phyloP scores from a whole-genome alignment of 2,113 vertebrate genomes.

The Labeo catla region DNA sequence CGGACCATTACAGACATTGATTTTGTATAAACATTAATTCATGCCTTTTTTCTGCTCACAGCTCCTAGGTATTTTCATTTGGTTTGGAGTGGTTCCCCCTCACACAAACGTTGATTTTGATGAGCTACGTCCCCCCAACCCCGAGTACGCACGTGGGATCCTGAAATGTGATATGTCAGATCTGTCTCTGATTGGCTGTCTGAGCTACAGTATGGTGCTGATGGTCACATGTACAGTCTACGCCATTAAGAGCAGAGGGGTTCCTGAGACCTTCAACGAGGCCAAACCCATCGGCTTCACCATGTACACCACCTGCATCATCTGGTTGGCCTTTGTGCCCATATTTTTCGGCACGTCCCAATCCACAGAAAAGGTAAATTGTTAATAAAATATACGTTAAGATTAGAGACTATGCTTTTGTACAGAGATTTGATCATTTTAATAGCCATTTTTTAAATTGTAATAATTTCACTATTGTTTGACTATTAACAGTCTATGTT shows the following conservation, averaged over 20 bases:
- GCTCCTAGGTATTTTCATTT: slow-evolving; percentile 80
- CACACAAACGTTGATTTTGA: slow-evolving; percentile 88
- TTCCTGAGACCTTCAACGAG: slow-evolving; percentile 92
- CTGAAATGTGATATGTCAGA: slow-evolving; percentile 93
- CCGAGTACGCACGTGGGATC: slow-evolving; percentile 84
- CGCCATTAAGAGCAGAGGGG: slow-evolving; percentile 87
- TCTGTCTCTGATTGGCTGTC: slow-evolving; percentile 83
- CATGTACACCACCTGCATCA: slow-evolving; percentile 90
- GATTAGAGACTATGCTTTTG: neutral
- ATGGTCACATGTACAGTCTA: slow-evolving; percentile 92
- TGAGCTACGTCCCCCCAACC: slow-evolving; percentile 85
- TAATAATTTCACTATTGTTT: neutral
- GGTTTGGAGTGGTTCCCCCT: slow-evolving; percentile 84
- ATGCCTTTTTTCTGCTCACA: slow-evolving; percentile 48
- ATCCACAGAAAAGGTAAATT: slow-evolving; percentile 85
- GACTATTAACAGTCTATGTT: neutral
- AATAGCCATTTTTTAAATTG: neutral
- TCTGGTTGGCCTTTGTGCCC: slow-evolving; percentile 91
- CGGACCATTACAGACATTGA: neutral
- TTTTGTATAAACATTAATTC: neutral
- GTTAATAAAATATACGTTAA: neutral
- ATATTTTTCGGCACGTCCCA: slow-evolving; percentile 91
- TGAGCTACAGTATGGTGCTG: slow-evolving; percentile 87
- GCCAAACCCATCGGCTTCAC: slow-evolving; percentile 91
- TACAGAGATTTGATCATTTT: neutral